phyloP scores from a whole-genome alignment of 2,113 vertebrate genomes.

The Entomyzon cyanotis region DNA sequence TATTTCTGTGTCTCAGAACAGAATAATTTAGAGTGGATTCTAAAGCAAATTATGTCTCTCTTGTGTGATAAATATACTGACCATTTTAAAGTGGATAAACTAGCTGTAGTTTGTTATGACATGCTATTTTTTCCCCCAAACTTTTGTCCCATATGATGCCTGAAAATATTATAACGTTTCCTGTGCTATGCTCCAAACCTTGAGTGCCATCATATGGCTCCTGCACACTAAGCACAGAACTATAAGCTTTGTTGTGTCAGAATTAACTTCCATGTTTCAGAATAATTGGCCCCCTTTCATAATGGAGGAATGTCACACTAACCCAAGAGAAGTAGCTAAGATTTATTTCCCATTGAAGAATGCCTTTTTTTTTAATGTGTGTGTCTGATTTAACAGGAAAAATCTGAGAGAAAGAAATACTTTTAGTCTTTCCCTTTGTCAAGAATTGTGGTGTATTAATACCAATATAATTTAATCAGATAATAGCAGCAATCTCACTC shows the following conservation, averaged over 20 bases:
- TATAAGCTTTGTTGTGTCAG: background rate
- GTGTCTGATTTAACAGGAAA: background rate
- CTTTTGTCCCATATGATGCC: background rate
- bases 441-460: background rate
- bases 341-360: background rate
- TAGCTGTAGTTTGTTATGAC: constrained; percentile 4
- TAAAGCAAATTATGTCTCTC: background rate
- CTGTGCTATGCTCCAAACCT: background rate
- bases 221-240: background rate
- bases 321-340: background rate
- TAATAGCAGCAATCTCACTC: background rate
- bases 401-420: background rate
- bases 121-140: background rate
- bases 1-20: constrained; percentile 27
- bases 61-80: constrained; percentile 19
- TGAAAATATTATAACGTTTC: background rate
- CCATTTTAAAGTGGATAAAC: constrained; percentile 1
- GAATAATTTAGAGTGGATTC: background rate
- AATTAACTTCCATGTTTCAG: background rate
- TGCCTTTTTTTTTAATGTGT: background rate
- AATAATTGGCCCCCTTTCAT: background rate
- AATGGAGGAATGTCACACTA: background rate
- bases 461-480: fast-evolving
- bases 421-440: background rate
- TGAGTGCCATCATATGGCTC: background rate